Evolutionary conservation across 2,797 vertebrate genomes (phyloP).

Genomic region (Takifugu ocellatus): DNA sequence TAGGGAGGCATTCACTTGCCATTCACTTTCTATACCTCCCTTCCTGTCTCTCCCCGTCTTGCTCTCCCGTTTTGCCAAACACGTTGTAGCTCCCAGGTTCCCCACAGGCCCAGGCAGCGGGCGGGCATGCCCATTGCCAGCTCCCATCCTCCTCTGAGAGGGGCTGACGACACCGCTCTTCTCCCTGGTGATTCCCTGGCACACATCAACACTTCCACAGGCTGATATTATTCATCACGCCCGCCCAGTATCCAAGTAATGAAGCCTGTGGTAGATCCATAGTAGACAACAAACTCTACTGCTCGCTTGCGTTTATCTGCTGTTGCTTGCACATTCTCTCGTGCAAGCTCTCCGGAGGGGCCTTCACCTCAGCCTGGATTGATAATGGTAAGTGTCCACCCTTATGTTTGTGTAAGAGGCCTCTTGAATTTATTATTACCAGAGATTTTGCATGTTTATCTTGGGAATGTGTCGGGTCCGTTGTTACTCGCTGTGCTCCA

Average conservation of each 20-base stretch:
- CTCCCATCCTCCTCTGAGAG: conserved; percentile 37
- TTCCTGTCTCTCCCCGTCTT: conserved; percentile 6
- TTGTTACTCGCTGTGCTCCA: conserved; percentile 28
- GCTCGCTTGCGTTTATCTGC: conserved; percentile 41
- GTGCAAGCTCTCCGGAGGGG: conserved; percentile 10
- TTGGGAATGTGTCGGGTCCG: conserved; percentile 5
- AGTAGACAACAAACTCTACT: conserved; percentile 10
- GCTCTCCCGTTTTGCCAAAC: conserved; percentile 28
- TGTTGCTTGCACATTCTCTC: conserved; percentile 30
- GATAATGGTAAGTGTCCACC: conserved; percentile 49
- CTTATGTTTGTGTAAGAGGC: conserved; percentile 26
- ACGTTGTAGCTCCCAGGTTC: conserved; percentile 14
- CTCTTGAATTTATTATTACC: conserved; percentile 23
- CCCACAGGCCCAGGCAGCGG: conserved; percentile 74
- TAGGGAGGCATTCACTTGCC: conserved; percentile 65
- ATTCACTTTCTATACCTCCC: conserved; percentile 14
- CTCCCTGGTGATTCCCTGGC: conserved; percentile 43
- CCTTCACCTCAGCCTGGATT: conserved; percentile 38
- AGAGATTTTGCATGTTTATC: conserved; percentile 17
- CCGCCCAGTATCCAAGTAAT: conserved; percentile 24
- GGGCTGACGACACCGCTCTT: conserved; percentile 30
- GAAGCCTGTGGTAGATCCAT: not conserved
- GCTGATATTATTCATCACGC: conserved; percentile 15
- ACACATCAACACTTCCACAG: conserved; percentile 43
- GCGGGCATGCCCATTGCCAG: conserved; percentile 61